phyloP scores from a whole-genome alignment of 2,797 vertebrate genomes.

The Sciurus vulgaris region DNA sequence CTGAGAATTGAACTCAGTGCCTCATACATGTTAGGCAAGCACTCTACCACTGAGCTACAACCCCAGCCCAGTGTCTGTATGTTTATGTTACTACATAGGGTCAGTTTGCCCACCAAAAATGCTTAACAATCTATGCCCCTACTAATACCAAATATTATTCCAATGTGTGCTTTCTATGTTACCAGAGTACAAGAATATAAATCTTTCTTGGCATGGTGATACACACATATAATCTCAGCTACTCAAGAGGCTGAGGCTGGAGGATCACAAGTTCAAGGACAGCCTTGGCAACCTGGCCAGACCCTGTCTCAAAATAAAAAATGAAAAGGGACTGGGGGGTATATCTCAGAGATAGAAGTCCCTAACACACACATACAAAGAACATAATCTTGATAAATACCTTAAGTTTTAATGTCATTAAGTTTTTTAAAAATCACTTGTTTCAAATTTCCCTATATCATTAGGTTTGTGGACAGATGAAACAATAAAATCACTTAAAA shows the following conservation, averaged over 20 bases:
- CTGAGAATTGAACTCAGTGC: too few species aligned
- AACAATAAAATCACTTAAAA: conserved; percentile 56
- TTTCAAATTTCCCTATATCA: not conserved
- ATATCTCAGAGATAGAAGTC: too few species aligned
- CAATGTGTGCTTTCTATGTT: not conserved
- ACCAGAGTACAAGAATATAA: not conserved
- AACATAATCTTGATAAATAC: not conserved
- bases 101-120: not conserved
- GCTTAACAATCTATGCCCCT: not conserved
- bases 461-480: not conserved
- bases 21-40: too few species aligned
- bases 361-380: too few species aligned
- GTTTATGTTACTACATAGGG: not conserved
- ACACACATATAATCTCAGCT: too few species aligned
- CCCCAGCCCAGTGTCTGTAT: not conserved
- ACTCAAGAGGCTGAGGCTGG: too few species aligned
- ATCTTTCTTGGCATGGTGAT: too few species aligned
- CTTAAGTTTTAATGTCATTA: conserved; percentile 56
- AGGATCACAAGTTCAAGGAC: too few species aligned
- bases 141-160: not conserved
- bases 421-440: not conserved
- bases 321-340: too few species aligned
- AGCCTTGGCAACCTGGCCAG: too few species aligned
- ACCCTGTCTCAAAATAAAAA: too few species aligned
- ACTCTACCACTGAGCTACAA: too few species aligned